Evolutionary conservation across 2,888 invertebrate species (phyloP), one percentile per base, ranked within the genome.

Genomic region (Didymodactylos carnosus): DNA sequence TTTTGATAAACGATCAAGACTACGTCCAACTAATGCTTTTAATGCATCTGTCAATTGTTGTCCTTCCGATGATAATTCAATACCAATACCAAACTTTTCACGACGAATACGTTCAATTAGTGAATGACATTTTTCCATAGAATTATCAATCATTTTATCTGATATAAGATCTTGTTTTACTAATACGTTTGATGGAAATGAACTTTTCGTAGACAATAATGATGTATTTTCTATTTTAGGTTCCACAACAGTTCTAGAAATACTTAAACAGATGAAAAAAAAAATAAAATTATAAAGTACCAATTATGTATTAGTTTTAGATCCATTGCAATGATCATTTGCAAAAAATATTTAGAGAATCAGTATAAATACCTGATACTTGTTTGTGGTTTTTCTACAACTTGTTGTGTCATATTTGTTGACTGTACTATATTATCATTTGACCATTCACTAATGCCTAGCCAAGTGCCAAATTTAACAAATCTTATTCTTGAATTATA

Each of bases 71-170:
- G 78, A 79, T 16, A 83, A 77, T 69, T 79, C 78, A 19, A 82
- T 77, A 16, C 81, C 82, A 23, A 82, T 79, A 27, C 83, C 83
- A 78, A 83, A 83, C 77, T 62, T 62, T 35, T 62, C 62, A 3
- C 62, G 62, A 35, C 62, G 62, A 35, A 62, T 62, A 19, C 5
- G 29, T 62, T 62, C 62, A 35, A 62, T 35, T 2, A 62, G n/a
- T n/a, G n/a, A n/a, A n/a, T n/a, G n/a, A n/a, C n/a, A n/a, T n/a
- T n/a, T n/a, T n/a, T n/a, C n/a, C n/a, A n/a, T n/a, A n/a, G n/a
- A n/a, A n/a, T n/a, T n/a, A n/a, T n/a, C n/a, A n/a, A n/a, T n/a
- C n/a, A n/a, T n/a, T n/a, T n/a, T n/a, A n/a, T n/a, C n/a, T n/a
- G n/a, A n/a, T n/a, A n/a, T n/a, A n/a, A n/a, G n/a, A n/a, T n/a